These are phyloP conservation scores for Heliothis subflexa DNA, from an alignment of 1,140 invertebrate species.

Conservation along the genomic window DNA sequence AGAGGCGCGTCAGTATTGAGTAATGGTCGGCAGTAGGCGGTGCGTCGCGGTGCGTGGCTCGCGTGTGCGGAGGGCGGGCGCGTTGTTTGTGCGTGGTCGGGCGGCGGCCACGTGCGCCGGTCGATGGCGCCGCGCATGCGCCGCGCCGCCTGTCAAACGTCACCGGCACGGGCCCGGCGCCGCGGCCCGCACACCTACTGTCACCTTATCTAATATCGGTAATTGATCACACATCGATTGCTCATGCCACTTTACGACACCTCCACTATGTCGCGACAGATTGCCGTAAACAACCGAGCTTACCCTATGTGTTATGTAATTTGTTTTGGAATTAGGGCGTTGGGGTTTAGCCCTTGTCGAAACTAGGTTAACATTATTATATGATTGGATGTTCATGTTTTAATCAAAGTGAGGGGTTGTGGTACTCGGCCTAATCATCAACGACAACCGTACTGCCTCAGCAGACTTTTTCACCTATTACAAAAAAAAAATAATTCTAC, in stretches of 20 bases:
- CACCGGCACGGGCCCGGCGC: slow-evolving; percentile 48
- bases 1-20: slow-evolving; percentile 41
- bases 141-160: slow-evolving; percentile 59
- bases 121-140: slow-evolving; percentile 78
- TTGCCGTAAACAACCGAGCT: slow-evolving; percentile 24
- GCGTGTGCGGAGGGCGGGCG: slow-evolving; percentile 41
- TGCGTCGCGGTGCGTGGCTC: slow-evolving; percentile 34
- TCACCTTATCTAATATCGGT: slow-evolving; percentile 42
- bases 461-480: too few species aligned
- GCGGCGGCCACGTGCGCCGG: slow-evolving; percentile 75
- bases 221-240: slow-evolving; percentile 42
- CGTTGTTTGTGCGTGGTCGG: slow-evolving; percentile 70
- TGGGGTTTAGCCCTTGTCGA: slow-evolving; percentile 11
- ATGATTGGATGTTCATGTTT: not conserved
- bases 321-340: slow-evolving; percentile 38
- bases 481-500: too few species aligned
- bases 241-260: slow-evolving; percentile 23
- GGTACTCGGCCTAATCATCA: not conserved
- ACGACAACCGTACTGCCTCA: too few species aligned
- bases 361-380: slow-evolving; percentile 7
- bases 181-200: slow-evolving; percentile 1
- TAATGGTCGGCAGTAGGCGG: slow-evolving; percentile 17
- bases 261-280: slow-evolving; percentile 22
- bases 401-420: not conserved
- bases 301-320: slow-evolving; percentile 37